Conservation (phyloP, 2,888 invertebrate species). For the Heliconius hortense region DNA sequence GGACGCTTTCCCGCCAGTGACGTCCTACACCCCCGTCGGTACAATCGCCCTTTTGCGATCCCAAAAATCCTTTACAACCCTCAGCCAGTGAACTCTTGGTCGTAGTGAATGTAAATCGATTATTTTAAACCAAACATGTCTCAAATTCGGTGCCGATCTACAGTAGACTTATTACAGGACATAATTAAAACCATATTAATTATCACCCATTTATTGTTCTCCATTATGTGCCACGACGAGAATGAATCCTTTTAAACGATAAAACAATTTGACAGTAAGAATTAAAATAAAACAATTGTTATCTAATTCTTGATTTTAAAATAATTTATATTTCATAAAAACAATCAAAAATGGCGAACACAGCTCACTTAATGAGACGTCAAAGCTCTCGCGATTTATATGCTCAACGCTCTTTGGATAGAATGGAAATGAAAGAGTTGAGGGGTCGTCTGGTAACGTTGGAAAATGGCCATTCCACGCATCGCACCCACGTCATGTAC, state of each 20-base stretch:
- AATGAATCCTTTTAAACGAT: conserved; percentile 53
- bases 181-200: conserved; percentile 52
- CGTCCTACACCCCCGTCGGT: conserved; percentile 51
- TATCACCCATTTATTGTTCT: conserved; percentile 58
- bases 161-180: conserved; percentile 29
- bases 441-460: conserved; percentile 88
- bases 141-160: conserved; percentile 27
- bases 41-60: conserved; percentile 42
- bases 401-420: conserved; percentile 90
- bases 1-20: conserved; percentile 63
- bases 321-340: neutral
- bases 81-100: conserved; percentile 40
- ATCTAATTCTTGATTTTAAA: neutral
- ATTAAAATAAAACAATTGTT: neutral
- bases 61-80: conserved; percentile 26
- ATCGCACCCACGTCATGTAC: conserved; percentile 84
- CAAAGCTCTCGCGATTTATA: conserved; percentile 94
- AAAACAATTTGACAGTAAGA: conserved; percentile 14
- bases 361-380: conserved; percentile 92
- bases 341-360: conserved; percentile 88
- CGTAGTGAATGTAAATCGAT: conserved; percentile 45
- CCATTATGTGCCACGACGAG: conserved; percentile 73
- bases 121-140: conserved; percentile 32
- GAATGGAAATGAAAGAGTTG: conserved; percentile 93
- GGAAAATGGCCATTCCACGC: conserved; percentile 84